These are phyloP conservation scores for Platygyra sinensis DNA, from an alignment of 64 coral and sea anemone species.

Conservation along the genomic window DNA sequence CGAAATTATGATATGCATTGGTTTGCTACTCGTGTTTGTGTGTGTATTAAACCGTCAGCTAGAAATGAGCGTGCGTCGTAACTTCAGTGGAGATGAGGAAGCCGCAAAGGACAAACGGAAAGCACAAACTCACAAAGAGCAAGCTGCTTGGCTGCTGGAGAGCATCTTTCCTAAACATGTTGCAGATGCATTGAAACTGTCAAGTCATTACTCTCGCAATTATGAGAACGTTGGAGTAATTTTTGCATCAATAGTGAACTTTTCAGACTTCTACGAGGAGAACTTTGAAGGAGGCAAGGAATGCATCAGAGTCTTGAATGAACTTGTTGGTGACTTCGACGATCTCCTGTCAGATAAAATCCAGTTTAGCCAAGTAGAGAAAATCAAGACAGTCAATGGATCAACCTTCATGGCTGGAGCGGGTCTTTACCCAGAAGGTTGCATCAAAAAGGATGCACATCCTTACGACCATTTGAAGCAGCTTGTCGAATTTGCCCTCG, in stretches of 20 bases:
- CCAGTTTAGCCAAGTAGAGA: slow-evolving; percentile 93
- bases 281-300: slow-evolving; percentile 99
- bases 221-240: slow-evolving; percentile 98
- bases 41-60: slow-evolving; percentile 85
- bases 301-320: slow-evolving; percentile 94
- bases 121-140: slow-evolving; percentile 87
- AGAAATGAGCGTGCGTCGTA: slow-evolving; percentile 94
- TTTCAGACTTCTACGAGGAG: slow-evolving; percentile 99
- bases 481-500: slow-evolving; percentile 91
- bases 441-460: slow-evolving; percentile 38
- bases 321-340: slow-evolving; percentile 99
- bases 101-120: slow-evolving; percentile 90
- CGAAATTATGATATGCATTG: slow-evolving; percentile 78
- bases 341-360: slow-evolving; percentile 80
- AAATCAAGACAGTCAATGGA: slow-evolving; percentile 99
- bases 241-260: slow-evolving; percentile 99
- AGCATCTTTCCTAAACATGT: slow-evolving; percentile 98
- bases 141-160: slow-evolving; percentile 91
- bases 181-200: slow-evolving; percentile 76
- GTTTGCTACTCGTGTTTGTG: slow-evolving; percentile 80
- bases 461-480: slow-evolving; percentile 90
- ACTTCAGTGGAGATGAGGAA: slow-evolving; percentile 96
- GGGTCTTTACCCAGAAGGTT: slow-evolving; percentile 79
- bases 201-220: slow-evolving; percentile 93
- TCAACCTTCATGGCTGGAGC: slow-evolving; percentile 98